Evolutionary conservation across 37 sponge, comb jelly and placozoan species (phyloP).

Genomic region (Aplysina aerophoba): DNA sequence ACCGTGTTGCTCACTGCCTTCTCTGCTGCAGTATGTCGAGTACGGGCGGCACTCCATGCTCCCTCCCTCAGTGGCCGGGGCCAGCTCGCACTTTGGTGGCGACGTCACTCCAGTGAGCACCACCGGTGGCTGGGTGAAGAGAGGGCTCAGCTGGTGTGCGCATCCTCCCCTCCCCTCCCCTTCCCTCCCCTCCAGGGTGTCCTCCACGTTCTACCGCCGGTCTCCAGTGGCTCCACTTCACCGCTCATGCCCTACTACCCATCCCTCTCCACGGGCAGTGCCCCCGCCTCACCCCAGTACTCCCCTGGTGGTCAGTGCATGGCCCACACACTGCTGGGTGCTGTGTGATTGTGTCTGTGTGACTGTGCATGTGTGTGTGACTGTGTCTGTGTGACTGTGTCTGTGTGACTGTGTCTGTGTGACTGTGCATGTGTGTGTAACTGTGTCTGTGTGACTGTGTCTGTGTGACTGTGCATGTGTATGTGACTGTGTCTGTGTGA

Average conservation of each 20-base stretch:
- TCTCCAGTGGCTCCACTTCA: neutral
- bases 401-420: too few relatives aligned
- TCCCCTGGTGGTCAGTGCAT: neutral
- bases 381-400: neutral
- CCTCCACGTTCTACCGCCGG: neutral
- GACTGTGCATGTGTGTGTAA: neutral
- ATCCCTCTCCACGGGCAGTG: neutral
- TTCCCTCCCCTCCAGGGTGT: slow-evolving; percentile 3
- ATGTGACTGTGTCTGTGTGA: neutral
- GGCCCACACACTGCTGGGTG: neutral
- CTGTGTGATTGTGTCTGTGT: neutral
- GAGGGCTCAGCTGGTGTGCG: neutral
- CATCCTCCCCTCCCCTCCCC: neutral
- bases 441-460: too few relatives aligned
- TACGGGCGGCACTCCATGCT: slow-evolving; percentile 89
- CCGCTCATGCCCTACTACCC: neutral
- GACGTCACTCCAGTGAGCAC: slow-evolving; percentile 30
- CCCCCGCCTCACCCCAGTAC: slow-evolving; percentile 14
- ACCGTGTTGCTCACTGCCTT: neutral
- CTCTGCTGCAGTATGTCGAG: slow-evolving; percentile 74
- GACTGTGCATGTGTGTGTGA: neutral
- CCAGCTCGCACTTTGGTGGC: slow-evolving; percentile 7
- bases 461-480: neutral
- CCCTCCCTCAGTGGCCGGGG: slow-evolving; percentile 64
- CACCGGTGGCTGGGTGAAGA: neutral